Evolutionary conservation across 2,113 vertebrate species (phyloP).

Genomic region (Pimephales promelas): DNA sequence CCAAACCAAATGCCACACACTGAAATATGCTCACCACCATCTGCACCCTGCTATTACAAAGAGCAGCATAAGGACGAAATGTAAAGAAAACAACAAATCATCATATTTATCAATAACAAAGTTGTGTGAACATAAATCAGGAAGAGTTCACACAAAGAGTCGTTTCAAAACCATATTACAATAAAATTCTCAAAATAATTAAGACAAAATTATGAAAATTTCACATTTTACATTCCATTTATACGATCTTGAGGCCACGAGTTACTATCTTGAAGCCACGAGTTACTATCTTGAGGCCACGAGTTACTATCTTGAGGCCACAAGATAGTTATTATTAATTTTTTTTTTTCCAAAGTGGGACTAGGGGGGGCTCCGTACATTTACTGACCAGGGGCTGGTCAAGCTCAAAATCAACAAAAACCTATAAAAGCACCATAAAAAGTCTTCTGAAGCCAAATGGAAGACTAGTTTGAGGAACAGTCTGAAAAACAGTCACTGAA

Average conservation of each 20-base stretch:
- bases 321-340: too few species aligned
- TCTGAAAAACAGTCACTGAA: not conserved
- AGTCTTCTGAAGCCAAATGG: not conserved
- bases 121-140: not conserved
- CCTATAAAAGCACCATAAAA: not conserved
- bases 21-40: slow-evolving; percentile 11
- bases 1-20: slow-evolving; percentile 35
- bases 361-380: too few species aligned
- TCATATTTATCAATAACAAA: not conserved
- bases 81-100: not conserved
- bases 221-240: too few species aligned
- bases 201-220: not conserved
- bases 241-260: too few species aligned
- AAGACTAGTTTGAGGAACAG: not conserved
- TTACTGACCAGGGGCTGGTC: not conserved
- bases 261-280: too few species aligned
- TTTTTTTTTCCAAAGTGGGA: too few species aligned
- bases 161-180: not conserved
- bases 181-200: not conserved
- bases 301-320: too few species aligned
- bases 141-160: not conserved
- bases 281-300: too few species aligned
- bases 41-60: slow-evolving; percentile 29
- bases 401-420: not conserved
- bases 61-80: not conserved